Percentiles rank a stretch among this genome's conserved stretches.
Conservation (phyloP, 2,113 vertebrate species). For the Notechis scutatus region DNA sequence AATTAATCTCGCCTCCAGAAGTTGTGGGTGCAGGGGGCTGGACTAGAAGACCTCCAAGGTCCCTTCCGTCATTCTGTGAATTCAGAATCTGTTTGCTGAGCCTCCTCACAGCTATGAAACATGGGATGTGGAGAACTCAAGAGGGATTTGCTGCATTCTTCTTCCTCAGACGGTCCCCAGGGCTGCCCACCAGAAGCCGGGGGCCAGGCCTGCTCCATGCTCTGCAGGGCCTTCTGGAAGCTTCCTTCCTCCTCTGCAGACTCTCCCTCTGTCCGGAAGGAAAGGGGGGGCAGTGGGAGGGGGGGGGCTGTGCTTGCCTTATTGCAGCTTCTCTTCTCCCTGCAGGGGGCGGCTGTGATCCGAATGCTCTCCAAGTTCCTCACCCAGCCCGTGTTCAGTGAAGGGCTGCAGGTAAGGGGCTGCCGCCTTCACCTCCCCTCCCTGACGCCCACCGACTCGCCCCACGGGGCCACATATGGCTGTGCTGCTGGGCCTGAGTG, state of each 20-base stretch:
- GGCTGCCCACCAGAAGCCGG: background rate
- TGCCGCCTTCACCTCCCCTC: background rate
- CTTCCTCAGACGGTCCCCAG: background rate
- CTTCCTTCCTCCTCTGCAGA: background rate
- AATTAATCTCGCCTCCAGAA: background rate
- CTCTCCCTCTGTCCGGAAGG: too few species aligned
- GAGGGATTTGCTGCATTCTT: too few species aligned
- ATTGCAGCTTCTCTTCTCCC: background rate
- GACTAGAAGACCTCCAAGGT: background rate
- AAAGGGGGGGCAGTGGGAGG: fast-evolving
- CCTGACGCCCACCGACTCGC: background rate
- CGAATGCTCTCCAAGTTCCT: constrained; percentile 91
- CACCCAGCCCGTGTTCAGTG: constrained; percentile 76
- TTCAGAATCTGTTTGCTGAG: too few species aligned
- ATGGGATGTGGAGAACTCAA: background rate
- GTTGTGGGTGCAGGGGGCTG: background rate
- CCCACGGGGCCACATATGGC: background rate
- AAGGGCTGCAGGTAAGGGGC: constrained; percentile 81
- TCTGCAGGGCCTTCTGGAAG: too few species aligned
- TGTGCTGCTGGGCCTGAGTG: background rate
- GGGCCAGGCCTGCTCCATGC: background rate
- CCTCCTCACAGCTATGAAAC: background rate
- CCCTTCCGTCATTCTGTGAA: background rate
- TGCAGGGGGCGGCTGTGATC: constrained; percentile 85
- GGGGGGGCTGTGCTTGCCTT: fast-evolving